Conservation (phyloP, 2,113 vertebrate species). For the Ophiodon elongatus region DNA sequence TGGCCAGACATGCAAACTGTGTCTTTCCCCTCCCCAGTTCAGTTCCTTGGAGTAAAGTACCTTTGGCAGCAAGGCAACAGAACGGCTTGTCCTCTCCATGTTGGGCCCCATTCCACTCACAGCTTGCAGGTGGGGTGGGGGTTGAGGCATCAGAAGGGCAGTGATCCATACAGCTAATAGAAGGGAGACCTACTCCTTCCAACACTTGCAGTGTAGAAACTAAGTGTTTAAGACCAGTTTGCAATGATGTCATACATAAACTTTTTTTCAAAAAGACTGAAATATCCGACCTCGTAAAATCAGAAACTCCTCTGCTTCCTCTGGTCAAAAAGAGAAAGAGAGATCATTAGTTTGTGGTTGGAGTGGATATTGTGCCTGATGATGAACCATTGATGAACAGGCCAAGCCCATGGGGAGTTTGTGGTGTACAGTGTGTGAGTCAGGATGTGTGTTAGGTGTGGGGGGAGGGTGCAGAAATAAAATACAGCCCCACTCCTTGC, state of each 20-base stretch:
- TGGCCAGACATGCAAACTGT: conserved; percentile 40
- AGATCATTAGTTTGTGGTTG: conserved; percentile 10
- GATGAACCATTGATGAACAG: conserved; percentile 49
- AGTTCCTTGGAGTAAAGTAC: conserved; percentile 60
- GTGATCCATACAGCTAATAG: conserved; percentile 7
- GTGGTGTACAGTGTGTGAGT: conserved; percentile 50
- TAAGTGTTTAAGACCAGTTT: conserved; percentile 26
- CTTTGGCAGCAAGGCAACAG: conserved; percentile 62
- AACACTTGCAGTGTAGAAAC: neutral
- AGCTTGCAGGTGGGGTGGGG: conserved; percentile 49
- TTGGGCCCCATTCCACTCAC: conserved; percentile 51
- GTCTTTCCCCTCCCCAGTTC: conserved; percentile 49
- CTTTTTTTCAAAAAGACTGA: neutral
- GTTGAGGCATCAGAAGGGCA: conserved; percentile 44
- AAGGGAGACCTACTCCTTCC: conserved; percentile 13
- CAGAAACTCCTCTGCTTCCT: conserved; percentile 5
- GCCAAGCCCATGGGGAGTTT: conserved; percentile 38
- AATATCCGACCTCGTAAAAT: neutral
- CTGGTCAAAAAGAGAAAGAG: neutral
- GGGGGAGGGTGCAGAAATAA: conserved; percentile 61
- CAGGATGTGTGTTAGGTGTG: conserved; percentile 46
- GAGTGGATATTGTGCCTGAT: conserved; percentile 37
- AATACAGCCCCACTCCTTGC: conserved; percentile 61
- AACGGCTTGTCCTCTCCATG: conserved; percentile 67
- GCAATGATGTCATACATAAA: conserved; percentile 31